A percentile compares a stretch with the other conserved stretches of the same genome.
phyloP scores from a whole-genome alignment of 2,113 vertebrate species.

The Actinemys pallida region DNA sequence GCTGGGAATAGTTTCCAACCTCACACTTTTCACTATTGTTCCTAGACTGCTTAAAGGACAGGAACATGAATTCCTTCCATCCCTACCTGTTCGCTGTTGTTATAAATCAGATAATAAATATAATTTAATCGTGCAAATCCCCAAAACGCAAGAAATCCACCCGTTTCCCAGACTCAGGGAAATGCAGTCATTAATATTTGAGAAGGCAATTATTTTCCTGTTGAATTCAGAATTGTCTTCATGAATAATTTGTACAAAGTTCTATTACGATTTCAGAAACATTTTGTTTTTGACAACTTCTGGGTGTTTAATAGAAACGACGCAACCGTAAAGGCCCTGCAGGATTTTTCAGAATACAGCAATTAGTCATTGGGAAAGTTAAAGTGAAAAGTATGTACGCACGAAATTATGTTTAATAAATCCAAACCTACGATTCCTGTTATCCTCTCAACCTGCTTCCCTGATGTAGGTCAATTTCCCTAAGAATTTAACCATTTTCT shows the following conservation, averaged over 20 bases:
- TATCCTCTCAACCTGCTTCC: conserved; percentile 69
- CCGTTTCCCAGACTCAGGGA: conserved; percentile 67
- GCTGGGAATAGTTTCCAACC: background rate
- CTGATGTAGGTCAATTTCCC: conserved; percentile 80
- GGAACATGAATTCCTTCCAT: conserved; percentile 15
- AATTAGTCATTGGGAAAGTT: conserved; percentile 74
- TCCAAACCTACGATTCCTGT: conserved; percentile 44
- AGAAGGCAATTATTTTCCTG: conserved; percentile 84
- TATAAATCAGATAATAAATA: background rate
- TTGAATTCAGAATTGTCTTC: conserved; percentile 82
- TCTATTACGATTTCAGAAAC: conserved; percentile 82
- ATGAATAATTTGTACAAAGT: conserved; percentile 83
- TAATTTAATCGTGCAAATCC: conserved; percentile 41
- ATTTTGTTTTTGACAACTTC: conserved; percentile 77
- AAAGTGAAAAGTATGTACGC: conserved; percentile 58
- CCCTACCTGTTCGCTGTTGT: background rate
- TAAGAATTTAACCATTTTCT: conserved; percentile 85
- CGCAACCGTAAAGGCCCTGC: conserved; percentile 61
- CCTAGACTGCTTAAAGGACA: conserved; percentile 19
- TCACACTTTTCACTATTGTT: conserved; percentile 65
- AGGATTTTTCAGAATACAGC: conserved; percentile 64
- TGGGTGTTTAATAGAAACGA: conserved; percentile 66
- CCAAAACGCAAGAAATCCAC: conserved; percentile 56
- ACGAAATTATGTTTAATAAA: conserved; percentile 68
- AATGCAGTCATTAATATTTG: conserved; percentile 84